Conservation (phyloP, 2,113 vertebrate species). For the Bufo bufo region DNA sequence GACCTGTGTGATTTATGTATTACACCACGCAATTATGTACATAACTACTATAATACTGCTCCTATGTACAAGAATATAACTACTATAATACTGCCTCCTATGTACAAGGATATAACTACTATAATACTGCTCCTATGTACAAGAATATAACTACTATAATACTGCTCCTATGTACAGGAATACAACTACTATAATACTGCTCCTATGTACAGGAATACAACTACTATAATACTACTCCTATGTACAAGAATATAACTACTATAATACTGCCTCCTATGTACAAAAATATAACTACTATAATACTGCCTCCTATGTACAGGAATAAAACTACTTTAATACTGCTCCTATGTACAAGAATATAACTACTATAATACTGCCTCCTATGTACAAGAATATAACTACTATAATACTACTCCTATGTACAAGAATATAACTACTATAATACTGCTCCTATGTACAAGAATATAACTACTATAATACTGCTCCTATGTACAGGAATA, state of each 20-base stretch:
- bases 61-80: too few species aligned
- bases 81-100: not conserved
- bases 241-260: constrained; percentile 5
- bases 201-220: not conserved
- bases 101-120: constrained; percentile 19
- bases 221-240: not conserved
- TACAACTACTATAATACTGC: constrained; percentile 5
- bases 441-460: not conserved
- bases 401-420: not conserved
- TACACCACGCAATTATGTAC: not conserved
- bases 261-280: constrained; percentile 9
- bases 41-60: too few species aligned
- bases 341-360: not conserved
- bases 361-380: constrained; percentile 3
- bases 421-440: not conserved
- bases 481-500: not conserved
- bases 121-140: not conserved
- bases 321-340: constrained; percentile 17
- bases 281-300: constrained; percentile 13
- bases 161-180: not conserved
- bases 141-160: constrained; percentile 10
- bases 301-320: not conserved
- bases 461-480: constrained; percentile 10
- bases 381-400: constrained; percentile 9
- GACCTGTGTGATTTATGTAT: not conserved